Percentiles rank a stretch among this genome's conserved stretches.
phyloP scores from a whole-genome alignment of 2,113 vertebrate species.

The Passerina amoena region DNA sequence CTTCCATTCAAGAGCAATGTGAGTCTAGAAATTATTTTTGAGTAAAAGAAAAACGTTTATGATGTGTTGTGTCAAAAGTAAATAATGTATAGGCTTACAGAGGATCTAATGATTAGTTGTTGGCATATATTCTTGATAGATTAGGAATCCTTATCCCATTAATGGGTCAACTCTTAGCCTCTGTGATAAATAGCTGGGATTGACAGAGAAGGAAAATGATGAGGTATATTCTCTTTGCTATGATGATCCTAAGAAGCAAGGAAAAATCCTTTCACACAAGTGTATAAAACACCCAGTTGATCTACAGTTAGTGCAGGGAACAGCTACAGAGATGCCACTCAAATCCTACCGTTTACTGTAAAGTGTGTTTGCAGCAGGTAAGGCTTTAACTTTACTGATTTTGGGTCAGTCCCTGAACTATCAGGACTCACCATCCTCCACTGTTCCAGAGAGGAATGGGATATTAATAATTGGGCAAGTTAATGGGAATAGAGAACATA shows the following conservation, averaged over 20 bases:
- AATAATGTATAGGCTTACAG: constrained; percentile 19
- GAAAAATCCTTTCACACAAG: background rate
- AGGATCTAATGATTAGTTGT: constrained; percentile 26
- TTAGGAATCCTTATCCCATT: constrained; percentile 42
- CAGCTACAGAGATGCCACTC: background rate
- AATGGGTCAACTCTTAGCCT: constrained; percentile 38
- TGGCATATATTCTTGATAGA: constrained; percentile 46
- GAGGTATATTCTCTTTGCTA: constrained; percentile 16
- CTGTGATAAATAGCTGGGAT: constrained; percentile 49
- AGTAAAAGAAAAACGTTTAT: background rate
- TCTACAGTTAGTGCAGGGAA: background rate
- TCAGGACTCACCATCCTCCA: background rate
- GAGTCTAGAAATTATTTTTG: background rate
- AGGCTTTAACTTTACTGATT: background rate
- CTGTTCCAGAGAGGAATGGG: background rate
- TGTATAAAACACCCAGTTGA: background rate
- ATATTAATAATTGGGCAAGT: background rate
- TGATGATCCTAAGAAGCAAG: background rate
- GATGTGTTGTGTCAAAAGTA: constrained; percentile 18
- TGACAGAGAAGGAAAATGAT: constrained; percentile 21
- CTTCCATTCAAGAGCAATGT: background rate
- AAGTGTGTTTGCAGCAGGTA: background rate
- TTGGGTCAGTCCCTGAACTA: background rate
- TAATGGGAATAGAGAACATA: background rate
- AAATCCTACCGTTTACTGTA: background rate